These are phyloP conservation scores for Orthonevra nobilis DNA, from an alignment of 2,888 invertebrate species.

Conservation along the genomic window DNA sequence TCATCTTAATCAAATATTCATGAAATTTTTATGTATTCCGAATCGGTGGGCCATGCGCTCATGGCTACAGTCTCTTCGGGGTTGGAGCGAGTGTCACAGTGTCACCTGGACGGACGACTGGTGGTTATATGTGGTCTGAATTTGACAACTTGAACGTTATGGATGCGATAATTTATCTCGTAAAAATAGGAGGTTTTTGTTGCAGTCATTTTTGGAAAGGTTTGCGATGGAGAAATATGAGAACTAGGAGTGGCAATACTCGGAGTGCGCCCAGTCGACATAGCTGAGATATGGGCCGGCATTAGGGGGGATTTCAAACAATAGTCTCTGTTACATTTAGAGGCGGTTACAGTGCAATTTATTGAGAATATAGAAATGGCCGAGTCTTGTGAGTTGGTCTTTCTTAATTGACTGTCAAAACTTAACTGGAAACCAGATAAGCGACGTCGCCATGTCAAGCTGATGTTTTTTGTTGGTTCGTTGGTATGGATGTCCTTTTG, in stretches of 20 bases:
- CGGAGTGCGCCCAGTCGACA: no score
- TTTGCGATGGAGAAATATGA: constrained; percentile 19
- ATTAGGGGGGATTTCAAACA: constrained; percentile 13
- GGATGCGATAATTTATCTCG: constrained; percentile 45
- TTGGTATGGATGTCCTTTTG: no score
- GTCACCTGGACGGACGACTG: constrained; percentile 30
- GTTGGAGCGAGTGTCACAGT: constrained; percentile 19
- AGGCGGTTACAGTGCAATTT: constrained; percentile 21
- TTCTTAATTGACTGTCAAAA: no score
- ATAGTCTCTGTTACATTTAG: constrained; percentile 11
- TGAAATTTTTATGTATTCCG: constrained; percentile 62
- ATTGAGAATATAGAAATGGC: no score
- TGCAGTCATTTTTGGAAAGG: constrained; percentile 32
- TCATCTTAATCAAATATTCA: constrained; percentile 64
- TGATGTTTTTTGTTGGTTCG: no score
- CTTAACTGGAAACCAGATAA: no score
- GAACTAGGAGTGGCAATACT: constrained; percentile 35
- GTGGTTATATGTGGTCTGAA: constrained; percentile 12
- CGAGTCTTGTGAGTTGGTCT: no score
- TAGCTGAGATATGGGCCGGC: not conserved
- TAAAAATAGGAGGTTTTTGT: constrained; percentile 45
- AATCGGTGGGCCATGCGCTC: not conserved
- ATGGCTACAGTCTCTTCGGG: not conserved
- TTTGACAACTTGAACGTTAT: constrained; percentile 36
- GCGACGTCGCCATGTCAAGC: no score